Percentiles rank a stretch among this genome's conserved stretches.
Conservation (phyloP, 2,113 vertebrate species). For the Ammodytes marinus region DNA sequence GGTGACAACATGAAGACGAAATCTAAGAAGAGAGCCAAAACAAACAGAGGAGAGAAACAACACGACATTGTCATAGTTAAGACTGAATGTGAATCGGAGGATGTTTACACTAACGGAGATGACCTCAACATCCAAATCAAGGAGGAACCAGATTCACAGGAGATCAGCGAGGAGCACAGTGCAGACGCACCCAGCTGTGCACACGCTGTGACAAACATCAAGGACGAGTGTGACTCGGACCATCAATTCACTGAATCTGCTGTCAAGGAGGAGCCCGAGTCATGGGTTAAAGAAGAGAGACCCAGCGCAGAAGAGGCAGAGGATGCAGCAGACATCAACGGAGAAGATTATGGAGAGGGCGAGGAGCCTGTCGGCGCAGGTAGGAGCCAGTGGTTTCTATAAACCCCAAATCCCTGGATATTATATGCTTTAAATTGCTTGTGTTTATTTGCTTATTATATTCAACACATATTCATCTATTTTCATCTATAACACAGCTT, state of each 20-base stretch:
- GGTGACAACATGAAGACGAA: conserved; percentile 57
- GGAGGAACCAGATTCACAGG: conserved; percentile 71
- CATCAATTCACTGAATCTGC: conserved; percentile 13
- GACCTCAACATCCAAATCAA: conserved; percentile 69
- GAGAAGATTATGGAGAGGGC: conserved; percentile 45
- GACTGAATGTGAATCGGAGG: conserved; percentile 46
- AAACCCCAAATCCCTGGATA: neutral
- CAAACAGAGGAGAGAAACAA: conserved; percentile 14
- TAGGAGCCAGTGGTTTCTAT: neutral
- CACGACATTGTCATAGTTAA: conserved; percentile 38
- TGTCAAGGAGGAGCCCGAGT: conserved; percentile 63
- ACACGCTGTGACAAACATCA: conserved; percentile 58
- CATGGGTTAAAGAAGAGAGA: conserved; percentile 57
- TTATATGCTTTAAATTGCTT: neutral
- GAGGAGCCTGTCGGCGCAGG: conserved; percentile 60
- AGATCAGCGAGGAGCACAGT: conserved; percentile 55
- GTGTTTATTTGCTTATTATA: neutral
- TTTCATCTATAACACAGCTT: too few relatives aligned
- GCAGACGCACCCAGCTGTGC: conserved; percentile 1
- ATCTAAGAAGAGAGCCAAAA: conserved; percentile 46
- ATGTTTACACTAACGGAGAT: conserved; percentile 27
- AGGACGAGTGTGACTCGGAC: conserved; percentile 64
- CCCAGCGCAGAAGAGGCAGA: conserved; percentile 42
- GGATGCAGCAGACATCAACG: conserved; percentile 28
- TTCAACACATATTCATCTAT: too few relatives aligned